Conservation (phyloP, 92 coral and sea anemone genomes). For the Zoanthus sansibaricus region DNA sequence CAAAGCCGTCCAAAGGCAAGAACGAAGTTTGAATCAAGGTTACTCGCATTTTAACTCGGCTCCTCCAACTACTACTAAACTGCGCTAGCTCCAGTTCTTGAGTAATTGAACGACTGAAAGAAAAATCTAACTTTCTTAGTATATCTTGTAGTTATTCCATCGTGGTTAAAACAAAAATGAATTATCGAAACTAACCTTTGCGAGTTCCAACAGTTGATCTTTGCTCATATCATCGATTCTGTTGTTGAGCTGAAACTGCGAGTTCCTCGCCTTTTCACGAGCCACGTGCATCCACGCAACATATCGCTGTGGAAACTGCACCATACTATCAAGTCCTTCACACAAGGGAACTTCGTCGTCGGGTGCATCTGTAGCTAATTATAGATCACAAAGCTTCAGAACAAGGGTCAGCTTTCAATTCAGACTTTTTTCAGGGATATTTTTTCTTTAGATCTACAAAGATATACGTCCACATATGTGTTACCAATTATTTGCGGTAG, state of each 20-base stretch:
- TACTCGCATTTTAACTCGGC: too few relatives aligned
- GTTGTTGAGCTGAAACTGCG: conserved; percentile 2
- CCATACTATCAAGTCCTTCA: not conserved
- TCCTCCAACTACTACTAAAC: too few relatives aligned
- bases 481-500: too few relatives aligned
- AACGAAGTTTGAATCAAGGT: too few relatives aligned
- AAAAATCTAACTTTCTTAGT: too few relatives aligned
- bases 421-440: too few relatives aligned
- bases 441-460: too few relatives aligned
- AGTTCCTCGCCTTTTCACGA: conserved; percentile 7
- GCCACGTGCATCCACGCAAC: conserved; percentile 28
- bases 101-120: too few relatives aligned
- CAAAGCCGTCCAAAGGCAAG: too few relatives aligned
- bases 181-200: not conserved
- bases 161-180: not conserved
- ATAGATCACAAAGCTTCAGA: not conserved
- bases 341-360: not conserved
- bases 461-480: too few relatives aligned
- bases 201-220: conserved; percentile 3
- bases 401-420: not conserved
- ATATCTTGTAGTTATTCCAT: too few relatives aligned
- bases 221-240: conserved; percentile 26
- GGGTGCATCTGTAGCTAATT: not conserved
- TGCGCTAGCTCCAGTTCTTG: too few relatives aligned
- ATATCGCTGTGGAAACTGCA: conserved; percentile 34